These are phyloP conservation scores for Rhagoletis zephyria DNA, from an alignment of 1,140 invertebrate genomes.

Conservation along the genomic window DNA sequence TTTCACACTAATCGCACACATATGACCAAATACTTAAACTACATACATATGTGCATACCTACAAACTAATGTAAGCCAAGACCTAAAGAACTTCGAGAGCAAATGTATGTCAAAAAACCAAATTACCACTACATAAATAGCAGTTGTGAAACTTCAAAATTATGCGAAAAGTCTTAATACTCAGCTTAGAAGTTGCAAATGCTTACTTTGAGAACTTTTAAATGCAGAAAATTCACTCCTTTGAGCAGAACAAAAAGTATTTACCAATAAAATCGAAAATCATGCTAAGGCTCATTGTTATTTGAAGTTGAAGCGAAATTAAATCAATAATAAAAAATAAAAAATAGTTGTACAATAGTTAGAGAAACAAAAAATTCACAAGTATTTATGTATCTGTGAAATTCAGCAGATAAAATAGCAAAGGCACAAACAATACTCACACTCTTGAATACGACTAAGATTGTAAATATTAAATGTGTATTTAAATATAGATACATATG, in stretches of 20 bases:
- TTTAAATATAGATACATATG: too few species aligned
- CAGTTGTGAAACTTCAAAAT: slow-evolving; percentile 9
- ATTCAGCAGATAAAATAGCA: too few species aligned
- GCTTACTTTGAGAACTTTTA: background rate
- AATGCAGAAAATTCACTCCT: background rate
- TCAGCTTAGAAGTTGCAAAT: background rate
- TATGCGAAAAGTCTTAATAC: background rate
- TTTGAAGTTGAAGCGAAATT: background rate
- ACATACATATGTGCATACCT: background rate
- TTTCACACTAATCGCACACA: background rate
- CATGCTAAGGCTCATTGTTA: background rate
- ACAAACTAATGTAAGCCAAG: background rate
- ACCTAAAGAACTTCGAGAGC: background rate
- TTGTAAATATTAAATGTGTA: too few species aligned
- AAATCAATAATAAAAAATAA: background rate
- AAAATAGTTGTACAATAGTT: background rate
- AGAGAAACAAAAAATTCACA: too few species aligned
- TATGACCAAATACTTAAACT: background rate
- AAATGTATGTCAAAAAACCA: background rate
- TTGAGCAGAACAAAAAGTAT: background rate
- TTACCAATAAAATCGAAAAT: background rate
- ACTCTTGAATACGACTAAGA: too few species aligned
- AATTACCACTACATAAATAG: background rate
- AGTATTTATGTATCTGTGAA: too few species aligned
- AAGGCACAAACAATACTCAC: too few species aligned